Base-by-base conservation (phyloP, 2,113 vertebrate species). In the Vanacampus margaritifer region DNA sequence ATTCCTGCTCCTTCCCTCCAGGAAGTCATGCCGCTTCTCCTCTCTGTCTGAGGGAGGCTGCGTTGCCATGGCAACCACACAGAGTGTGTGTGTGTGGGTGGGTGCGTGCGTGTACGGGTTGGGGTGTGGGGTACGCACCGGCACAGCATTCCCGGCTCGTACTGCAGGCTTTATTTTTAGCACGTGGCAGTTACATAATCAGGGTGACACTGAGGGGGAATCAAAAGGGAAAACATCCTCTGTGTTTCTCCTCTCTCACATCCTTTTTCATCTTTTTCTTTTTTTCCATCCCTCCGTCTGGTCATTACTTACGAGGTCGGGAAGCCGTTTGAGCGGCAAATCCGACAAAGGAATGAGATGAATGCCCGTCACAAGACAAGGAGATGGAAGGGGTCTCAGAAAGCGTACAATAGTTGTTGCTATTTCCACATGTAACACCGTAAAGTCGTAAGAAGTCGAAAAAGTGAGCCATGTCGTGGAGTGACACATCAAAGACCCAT, bases 81-180 rank as follows among this genome's bases (percentile, higher is more conserved):
- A 28, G 28, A 23, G 23, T 4, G 24, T 6, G 51, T 14, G 23
- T 1, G 51, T 14, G n/a, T 51, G 48, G 48, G 21, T n/a, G 46
- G 19, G 46, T 48, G 19, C 3, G 7, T n/a, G 6, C 2, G 19
- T 21, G 19, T 48, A 16, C 12, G 4, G 21, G 51, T 10, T 2
- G 21, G 0, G n/a, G 10, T n/a, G 51, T 3, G 51, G 51, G 51
- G 23, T 28, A 54, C 5, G 13, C 53, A 26, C 12, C 16, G 53
- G 53, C 54, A 57, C 54, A 57, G 26, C 54, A 37, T 60, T 12
- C 7, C 35, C 58, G 10, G 21, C 58, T 60, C 36, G 35, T 60
- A 60, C 35, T 60, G 58, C 85, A 84, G 87, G 86, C 87, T 91
- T 90, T 91, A 91, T 91, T 91, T 91, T 92, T 92, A 91, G 88